Evolutionary conservation across 92 coral and sea anemone species (phyloP), one percentile per base, ranked within the genome.

Genomic region (Phenganax stokvisi): DNA sequence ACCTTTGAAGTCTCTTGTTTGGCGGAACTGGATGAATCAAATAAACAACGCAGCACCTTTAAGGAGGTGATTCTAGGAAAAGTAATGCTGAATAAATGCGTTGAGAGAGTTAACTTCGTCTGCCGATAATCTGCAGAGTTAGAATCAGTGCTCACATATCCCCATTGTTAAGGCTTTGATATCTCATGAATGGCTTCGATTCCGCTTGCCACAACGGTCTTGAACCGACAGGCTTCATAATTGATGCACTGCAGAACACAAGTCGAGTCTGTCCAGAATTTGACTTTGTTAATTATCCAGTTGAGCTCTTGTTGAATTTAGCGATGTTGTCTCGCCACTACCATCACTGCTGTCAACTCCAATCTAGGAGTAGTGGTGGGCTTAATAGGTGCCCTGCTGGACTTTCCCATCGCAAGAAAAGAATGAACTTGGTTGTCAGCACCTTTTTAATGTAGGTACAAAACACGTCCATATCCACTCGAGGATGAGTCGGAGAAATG

Each of bases 401-500:
- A 67, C 74, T 68, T 80, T 1, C 37, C 76, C 47, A 80, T 52
- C 25, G 54, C 67, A 8, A 80, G 64, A 1, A 66, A 66, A 10
- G 53, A 52, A n/a, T 67, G 76, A 0, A 69, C 27, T 29, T 12
- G 9, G 9, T 64, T 76, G 0, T 80, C 31, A 29, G 0, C 63
- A 16, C 67, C 84, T 9, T 28, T 54, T 11, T 51, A 15, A 31
- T 64, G 66, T 12, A 80, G 63, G 31, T 72, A 72, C 12, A 62
- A 60, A 1, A 57, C 85, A 20, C 79, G 61, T 30, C 80, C 85
- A 8, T 80, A 80, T 1, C 27, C 83, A 0, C 54, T 61, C 11
- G 44, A 9, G 67, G 85, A 69, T 12, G 85, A 78, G 15, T 81
- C 55, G 2, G 85, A 70, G 85, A 81, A 81, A 81, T 81, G 28